A percentile compares a stretch with the other conserved stretches of the same genome.
Evolutionary conservation across 2,113 vertebrate genomes (phyloP).

Genomic region (Hiodon tergisus): DNA sequence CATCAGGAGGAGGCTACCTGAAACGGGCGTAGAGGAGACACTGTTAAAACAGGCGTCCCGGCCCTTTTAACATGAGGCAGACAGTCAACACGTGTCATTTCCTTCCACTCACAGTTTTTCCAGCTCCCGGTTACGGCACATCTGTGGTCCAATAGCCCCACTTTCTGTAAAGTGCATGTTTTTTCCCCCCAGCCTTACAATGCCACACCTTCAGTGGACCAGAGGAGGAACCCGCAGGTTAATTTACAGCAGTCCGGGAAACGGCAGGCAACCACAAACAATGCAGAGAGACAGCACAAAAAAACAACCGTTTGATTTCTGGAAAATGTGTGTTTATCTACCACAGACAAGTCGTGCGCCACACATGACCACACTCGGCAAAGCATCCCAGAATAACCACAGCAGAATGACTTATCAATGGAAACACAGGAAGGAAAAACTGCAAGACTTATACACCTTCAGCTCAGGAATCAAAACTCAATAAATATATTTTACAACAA

Average conservation of each 20-base stretch:
- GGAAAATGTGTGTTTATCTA: no score
- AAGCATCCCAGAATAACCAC: no score
- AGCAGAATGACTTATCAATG: no score
- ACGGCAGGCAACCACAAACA: not conserved
- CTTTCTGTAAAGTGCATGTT: constrained; percentile 12
- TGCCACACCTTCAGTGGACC: constrained; percentile 11
- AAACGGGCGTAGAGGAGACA: constrained; percentile 5
- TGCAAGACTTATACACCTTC: no score
- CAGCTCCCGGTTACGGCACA: constrained; percentile 8
- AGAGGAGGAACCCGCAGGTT: constrained; percentile 1
- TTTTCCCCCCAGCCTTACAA: not conserved
- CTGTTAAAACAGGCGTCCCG: constrained; percentile 10
- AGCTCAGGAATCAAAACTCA: no score
- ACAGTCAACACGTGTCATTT: constrained; percentile 16
- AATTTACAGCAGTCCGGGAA: not conserved
- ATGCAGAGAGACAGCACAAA: no score
- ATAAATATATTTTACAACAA: no score
- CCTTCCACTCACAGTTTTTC: constrained; percentile 19
- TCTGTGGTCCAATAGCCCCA: not conserved
- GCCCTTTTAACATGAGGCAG: constrained; percentile 14
- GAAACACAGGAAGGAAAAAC: no score
- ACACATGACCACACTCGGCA: no score
- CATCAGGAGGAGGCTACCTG: constrained; percentile 15
- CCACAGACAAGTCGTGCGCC: no score
- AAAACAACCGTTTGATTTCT: no score